Base-by-base conservation (phyloP, 2,888 invertebrate species). In the Hydrotaea diabolus region DNA sequence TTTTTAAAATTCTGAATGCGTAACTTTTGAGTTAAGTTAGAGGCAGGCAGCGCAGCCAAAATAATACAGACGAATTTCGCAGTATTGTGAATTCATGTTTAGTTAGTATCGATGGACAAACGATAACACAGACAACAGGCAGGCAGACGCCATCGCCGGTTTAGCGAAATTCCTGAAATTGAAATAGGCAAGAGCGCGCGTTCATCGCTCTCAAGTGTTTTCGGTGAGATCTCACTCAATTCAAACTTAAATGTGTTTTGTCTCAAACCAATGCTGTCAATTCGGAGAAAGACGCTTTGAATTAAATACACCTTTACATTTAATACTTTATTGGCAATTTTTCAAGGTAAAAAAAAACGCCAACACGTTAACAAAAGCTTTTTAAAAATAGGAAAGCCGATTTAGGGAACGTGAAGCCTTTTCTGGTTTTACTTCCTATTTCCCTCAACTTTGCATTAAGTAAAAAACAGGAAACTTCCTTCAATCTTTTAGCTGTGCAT, bases 71-170 rank as follows among this genome's bases (percentile, higher is more conserved):
- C 13, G 9, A 69, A 69, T 69, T 46, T 69, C 69, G 46, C 46
- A 46, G 43, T 69, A 46, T 69, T 69, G 17, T 19, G 66, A 66
- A 66, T 11, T 64, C n/a, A 31, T 64, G n/a, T 64, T 31, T 31
- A 15, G 36, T 31, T 31, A 15, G 36, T 64, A 31, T 55, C 17
- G 64, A 1, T 11, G 17, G 7, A 15, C 49, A 49, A 49, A n/a
- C n/a, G 49, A 49, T n/a, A 49, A 43, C 43, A 43, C 15, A 2
- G 15, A 8, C 43, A n/a, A n/a, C n/a, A n/a, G n/a, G n/a, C n/a
- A n/a, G n/a, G 43, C 15, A 5, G 64, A 64, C 11, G 43, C 31
- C 31, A 31, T 31, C 31, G 7, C 31, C 31, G 31, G 31, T 31
- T 31, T 31, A 31, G 31, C 17, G 19, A 59, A 59, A 59, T 23